Conservation (phyloP, 2,797 vertebrate genomes). For the Ctenopoma kingsleyae region DNA sequence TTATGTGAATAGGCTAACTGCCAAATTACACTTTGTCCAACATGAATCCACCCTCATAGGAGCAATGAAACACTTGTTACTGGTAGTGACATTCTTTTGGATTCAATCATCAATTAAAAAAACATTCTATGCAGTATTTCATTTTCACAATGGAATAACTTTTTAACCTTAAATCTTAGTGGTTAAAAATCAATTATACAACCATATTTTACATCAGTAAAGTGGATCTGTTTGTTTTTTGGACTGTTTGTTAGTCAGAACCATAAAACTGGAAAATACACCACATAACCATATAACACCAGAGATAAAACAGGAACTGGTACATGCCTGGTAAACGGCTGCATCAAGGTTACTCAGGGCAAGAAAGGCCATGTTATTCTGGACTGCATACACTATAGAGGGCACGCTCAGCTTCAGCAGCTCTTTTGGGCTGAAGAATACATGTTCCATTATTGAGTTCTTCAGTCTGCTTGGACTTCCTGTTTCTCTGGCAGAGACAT, state of each 20-base stretch:
- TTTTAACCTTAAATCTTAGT: too few species aligned
- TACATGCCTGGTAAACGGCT: conserved; percentile 94
- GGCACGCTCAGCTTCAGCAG: conserved; percentile 94
- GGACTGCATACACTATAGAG: conserved; percentile 94
- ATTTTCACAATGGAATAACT: too few species aligned
- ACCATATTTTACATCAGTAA: too few species aligned
- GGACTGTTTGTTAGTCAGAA: background rate
- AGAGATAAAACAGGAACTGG: background rate
- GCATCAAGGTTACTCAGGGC: conserved; percentile 97
- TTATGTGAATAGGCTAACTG: too few species aligned
- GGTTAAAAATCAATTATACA: background rate
- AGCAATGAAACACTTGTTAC: background rate
- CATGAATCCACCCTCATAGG: background rate
- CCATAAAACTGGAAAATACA: background rate
- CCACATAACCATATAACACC: too few species aligned
- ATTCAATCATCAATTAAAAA: too few species aligned
- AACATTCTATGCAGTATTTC: background rate
- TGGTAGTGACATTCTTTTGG: too few species aligned
- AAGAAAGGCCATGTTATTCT: conserved; percentile 98
- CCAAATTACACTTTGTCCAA: too few species aligned
- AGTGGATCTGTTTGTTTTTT: background rate
- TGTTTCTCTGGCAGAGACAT: conserved; percentile 87
- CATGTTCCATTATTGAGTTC: conserved; percentile 87
- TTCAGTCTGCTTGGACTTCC: conserved; percentile 85
- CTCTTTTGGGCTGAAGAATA: conserved; percentile 90